Base-by-base conservation (phyloP, 30 jellyfish, hydroid and myxozoan genomes). In the Cassiopea andromeda region DNA sequence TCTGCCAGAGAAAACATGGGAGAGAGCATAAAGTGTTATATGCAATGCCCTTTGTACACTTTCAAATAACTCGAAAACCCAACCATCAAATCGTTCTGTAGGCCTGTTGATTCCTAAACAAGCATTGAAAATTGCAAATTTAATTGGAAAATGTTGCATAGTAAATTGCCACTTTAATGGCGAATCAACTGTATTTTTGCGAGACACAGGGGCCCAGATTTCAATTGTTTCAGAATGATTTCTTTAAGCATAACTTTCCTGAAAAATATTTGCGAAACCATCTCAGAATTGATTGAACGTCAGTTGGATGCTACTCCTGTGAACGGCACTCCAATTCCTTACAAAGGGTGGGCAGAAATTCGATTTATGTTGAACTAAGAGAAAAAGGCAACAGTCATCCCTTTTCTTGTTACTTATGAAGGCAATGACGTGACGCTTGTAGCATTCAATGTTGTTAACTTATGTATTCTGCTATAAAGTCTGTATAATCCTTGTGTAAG, bases 121-220 rank as follows among this genome's bases (percentile, higher is more conserved):
- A 86, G 90, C 81, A 27, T 27, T 27, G 38, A 27, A 27, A 27
- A 27, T 27, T 76, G 58, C 75, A 77, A 27, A 27, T 59, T 75
- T 86, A 44, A 73, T 86, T 10, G 94, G 83, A 86, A 72, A 75
- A 86, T 67, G 60, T 45, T 74, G 90, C 17, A 82, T 61, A 9
- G 66, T 86, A 4, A 76, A 74, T 49, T 86, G 91, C 60, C 73
- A 4, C 44, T 49, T 86, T 6, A 58, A 73, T 50, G 87, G 78
- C 14, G 1, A 69, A 50, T 48, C 15, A 74, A 59, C 66, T 19
- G 73, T 44, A 60, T 78, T 81, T 13, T 74, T 85, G 80, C 60
- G 87, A 89, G 90, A 85, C 81, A 85, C 90, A 5, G 90, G 94
- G 46, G 94, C 94, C 82, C 94, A 86, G 78, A 90, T 86, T 46